Evolutionary conservation across 2,797 vertebrate species (phyloP), one percentile per base, ranked within the genome.

Genomic region (Catamblyrhynchus diadema): DNA sequence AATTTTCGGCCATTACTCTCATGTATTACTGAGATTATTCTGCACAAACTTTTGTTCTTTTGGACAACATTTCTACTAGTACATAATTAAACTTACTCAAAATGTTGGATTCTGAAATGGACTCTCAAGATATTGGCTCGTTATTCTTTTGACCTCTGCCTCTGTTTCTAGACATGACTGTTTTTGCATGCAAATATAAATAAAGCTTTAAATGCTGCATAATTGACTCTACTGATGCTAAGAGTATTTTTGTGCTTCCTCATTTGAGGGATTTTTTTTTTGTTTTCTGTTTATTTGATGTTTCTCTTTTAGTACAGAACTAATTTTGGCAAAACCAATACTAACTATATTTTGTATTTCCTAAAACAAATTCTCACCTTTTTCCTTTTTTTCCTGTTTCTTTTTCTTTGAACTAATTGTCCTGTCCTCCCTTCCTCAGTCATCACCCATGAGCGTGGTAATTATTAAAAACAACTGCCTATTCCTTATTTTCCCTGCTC

Each of bases 371-470:
- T 96, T 98, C 97, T 97, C 94, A 96, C 86, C 72, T 74, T 97
- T 97, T 96, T 78, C 35, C 24, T 51, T 96, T 92, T 81, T 91
- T 90, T 54, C 94, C 56, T 73, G 41, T 96, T 97, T 97, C 83
- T 83, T 95, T 98, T 97, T 97, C 97, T 97, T 98, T 98, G 94
- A 91, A 98, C 98, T 98, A 98, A 98, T 97, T 98, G 98, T 98
- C 96, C 98, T 97, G 97, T 98, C 98, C 95, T 98, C 98, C 98
- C 97, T 98, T 98, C 98, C 98, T 98, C 99, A 99, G 99, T 98
- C 98, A 98, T 99, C 98, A 98, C 98, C 98, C 98, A 99, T 99
- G 98, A 99, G 98, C 98, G 98, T 98, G 99, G 99, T 99, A 99
- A 99, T 98, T 99, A 99, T 99, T 96, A 97, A 98, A 98, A 95